Evolutionary conservation across 2,888 invertebrate genomes (phyloP), one percentile per base, ranked within the genome.

Genomic region (Chironomus tentans): DNA sequence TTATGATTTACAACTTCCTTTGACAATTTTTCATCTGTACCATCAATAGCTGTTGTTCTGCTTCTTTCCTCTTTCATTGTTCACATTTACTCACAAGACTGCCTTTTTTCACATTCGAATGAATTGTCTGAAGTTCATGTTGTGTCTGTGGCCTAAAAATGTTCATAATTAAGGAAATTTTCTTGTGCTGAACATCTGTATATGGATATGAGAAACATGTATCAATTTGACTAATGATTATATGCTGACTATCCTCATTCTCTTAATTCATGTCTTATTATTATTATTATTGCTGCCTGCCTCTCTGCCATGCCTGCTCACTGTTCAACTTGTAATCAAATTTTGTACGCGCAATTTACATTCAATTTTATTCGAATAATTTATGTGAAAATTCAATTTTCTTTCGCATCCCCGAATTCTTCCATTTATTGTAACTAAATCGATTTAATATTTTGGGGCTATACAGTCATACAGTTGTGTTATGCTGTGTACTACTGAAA

Each of bases 261-360:
- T 38, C 7, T 38, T 10, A 38, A 38, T 38, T 38, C 38, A 38
- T 38, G 38, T 38, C 38, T 38, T 38, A 38, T 38, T 38, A 38
- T 38, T 38, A 38, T 38, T 38, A 38, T 38, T 28, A n/a, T n/a
- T n/a, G n/a, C n/a, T 38, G 38, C 38, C 10, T 38, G 38, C 38
- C 38, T 38, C 7, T 38, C 38, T 38, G 10, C 38, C 38, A 28
- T 38, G 38, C 38, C 38, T 38, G 38, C 38, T 38, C 38, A 38
- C 38, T 38, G 38, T 38, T 38, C 56, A 56, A 18, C 15, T 46
- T 56, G 61, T 28, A 71, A 71, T 71, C 71, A 71, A 50, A 71
- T 71, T 56, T 70, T 48, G 47, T 38, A 71, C 71, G 71, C 71
- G 22, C 71, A 71, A 71, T 71, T 71, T 71, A 38, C 50, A 56